A percentile compares a stretch with the other conserved stretches of the same genome.
Conservation (phyloP, 1,140 invertebrate genomes). For the Ceratitis capitata region DNA sequence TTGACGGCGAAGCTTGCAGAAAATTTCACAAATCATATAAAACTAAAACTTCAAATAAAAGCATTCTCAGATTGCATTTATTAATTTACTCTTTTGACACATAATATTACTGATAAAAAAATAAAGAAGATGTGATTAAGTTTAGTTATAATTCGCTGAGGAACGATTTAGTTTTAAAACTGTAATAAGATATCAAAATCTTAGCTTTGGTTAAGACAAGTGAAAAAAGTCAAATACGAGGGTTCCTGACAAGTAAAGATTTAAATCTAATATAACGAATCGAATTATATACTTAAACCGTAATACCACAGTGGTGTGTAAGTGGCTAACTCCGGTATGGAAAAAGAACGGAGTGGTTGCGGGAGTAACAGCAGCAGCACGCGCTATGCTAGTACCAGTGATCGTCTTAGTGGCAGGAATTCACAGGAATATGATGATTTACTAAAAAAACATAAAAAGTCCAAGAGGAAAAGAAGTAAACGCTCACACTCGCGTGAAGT, state of each 20-base stretch:
- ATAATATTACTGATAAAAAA: background rate
- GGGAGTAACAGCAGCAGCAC: constrained; percentile 9
- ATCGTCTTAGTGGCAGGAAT: background rate
- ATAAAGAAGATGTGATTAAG: background rate
- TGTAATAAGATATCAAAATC: background rate
- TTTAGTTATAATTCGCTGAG: background rate
- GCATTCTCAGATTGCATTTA: background rate
- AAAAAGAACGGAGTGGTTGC: background rate
- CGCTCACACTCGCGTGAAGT: constrained; percentile 35
- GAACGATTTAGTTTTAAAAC: background rate
- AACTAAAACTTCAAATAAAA: background rate
- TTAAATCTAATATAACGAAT: too few species aligned
- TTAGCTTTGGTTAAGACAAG: background rate
- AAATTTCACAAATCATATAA: constrained; percentile 22
- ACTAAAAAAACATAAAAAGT: constrained; percentile 39
- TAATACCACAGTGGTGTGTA: background rate
- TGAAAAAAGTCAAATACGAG: background rate
- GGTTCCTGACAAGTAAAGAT: too few species aligned
- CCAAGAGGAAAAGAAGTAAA: constrained; percentile 38
- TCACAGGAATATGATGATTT: constrained; percentile 26
- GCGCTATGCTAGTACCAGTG: background rate
- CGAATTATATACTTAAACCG: background rate
- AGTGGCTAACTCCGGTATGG: constrained; percentile 25
- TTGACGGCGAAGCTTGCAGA: constrained; percentile 21
- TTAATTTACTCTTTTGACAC: background rate